Evolutionary conservation across 2,888 invertebrate species (phyloP).

Genomic region (Caenorhabditis wallacei): DNA sequence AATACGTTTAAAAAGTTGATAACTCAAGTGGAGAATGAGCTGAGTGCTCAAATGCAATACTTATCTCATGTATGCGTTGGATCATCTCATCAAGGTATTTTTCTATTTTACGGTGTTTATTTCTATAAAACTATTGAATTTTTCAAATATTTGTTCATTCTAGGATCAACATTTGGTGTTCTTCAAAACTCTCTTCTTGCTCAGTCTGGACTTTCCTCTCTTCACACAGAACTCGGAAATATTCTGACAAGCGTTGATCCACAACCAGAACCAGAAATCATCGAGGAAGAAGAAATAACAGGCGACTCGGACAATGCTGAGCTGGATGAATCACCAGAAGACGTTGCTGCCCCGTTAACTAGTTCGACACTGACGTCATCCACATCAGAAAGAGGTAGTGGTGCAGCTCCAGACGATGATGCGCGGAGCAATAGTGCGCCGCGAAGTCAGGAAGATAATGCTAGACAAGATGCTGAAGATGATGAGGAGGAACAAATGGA

Average conservation of each 20-base stretch:
- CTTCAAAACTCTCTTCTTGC: constrained; percentile 68
- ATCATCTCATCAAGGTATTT: constrained; percentile 66
- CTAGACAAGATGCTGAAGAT: not conserved
- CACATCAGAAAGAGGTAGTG: constrained; percentile 12
- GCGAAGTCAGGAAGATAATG: constrained; percentile 20
- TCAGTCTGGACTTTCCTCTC: constrained; percentile 42
- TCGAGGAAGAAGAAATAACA: not conserved
- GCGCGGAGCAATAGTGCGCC: constrained; percentile 3
- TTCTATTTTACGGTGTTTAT: too few species aligned
- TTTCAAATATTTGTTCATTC: not conserved
- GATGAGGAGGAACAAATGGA: constrained; percentile 18
- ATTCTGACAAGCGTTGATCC: constrained; percentile 24
- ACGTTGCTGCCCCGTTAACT: not conserved
- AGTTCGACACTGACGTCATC: constrained; percentile 16
- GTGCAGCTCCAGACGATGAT: not conserved
- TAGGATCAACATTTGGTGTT: constrained; percentile 71
- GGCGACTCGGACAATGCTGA: not conserved
- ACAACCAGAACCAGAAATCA: not conserved
- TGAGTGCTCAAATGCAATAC: constrained; percentile 72
- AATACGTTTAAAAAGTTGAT: constrained; percentile 63
- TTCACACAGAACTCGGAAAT: constrained; percentile 37
- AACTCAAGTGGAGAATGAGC: constrained; percentile 64
- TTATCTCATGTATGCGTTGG: constrained; percentile 75
- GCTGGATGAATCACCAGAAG: constrained; percentile 7
- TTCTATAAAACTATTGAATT: not conserved